Conservation (phyloP, 64 coral and sea anemone genomes). For the Anthopleura sola region DNA sequence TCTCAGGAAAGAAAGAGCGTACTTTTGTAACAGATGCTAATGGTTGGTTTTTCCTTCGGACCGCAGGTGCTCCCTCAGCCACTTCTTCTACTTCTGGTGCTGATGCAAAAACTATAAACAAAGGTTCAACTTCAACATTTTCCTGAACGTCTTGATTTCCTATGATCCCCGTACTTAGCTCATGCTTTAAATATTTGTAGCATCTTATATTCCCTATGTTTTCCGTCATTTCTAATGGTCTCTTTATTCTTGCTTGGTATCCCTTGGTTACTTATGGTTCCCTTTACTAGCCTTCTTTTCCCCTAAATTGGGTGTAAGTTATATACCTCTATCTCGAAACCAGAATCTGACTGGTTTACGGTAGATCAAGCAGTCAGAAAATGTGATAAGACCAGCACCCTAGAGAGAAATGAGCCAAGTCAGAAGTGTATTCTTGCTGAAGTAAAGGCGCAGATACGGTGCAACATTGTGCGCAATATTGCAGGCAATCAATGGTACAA, state of each 20-base stretch:
- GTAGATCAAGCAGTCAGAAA: constrained; percentile 41
- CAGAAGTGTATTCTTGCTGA: background rate
- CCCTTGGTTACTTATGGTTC: too few relatives aligned
- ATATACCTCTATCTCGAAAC: background rate
- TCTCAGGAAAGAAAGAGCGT: constrained; percentile 59
- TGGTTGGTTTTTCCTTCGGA: background rate
- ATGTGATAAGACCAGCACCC: constrained; percentile 50
- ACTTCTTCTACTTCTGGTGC: background rate
- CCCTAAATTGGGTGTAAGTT: background rate
- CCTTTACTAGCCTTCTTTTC: background rate
- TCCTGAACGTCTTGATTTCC: too few relatives aligned
- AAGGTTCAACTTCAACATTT: too few relatives aligned
- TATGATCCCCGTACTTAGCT: too few relatives aligned
- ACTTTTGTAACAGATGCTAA: background rate
- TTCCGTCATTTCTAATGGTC: too few relatives aligned
- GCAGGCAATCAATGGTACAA: too few relatives aligned
- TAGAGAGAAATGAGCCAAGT: background rate
- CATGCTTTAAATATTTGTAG: too few relatives aligned
- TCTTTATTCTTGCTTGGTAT: too few relatives aligned
- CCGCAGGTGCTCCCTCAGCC: background rate
- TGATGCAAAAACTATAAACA: too few relatives aligned
- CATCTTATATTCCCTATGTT: too few relatives aligned
- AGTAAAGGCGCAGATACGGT: too few relatives aligned
- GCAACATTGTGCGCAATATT: too few relatives aligned
- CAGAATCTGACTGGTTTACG: background rate